These are phyloP conservation scores for Drosophila eohydei DNA, from an alignment of 2,888 invertebrate species.

Conservation along the genomic window DNA sequence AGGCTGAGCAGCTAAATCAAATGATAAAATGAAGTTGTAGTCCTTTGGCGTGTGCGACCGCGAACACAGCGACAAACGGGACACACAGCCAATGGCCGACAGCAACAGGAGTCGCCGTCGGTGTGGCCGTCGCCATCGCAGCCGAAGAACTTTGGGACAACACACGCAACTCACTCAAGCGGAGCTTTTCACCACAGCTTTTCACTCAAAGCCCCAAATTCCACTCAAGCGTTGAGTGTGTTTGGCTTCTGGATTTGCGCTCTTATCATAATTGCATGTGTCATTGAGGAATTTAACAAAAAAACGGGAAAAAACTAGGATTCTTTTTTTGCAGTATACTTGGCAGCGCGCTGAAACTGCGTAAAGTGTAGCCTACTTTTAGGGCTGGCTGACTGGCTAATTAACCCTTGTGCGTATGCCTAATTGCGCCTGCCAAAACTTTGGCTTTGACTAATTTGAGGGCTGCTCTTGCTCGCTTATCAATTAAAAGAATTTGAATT, in stretches of 20 bases:
- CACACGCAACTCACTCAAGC: neutral
- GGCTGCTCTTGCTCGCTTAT: slow-evolving; percentile 47
- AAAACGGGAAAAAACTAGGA: neutral
- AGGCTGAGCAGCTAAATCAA: slow-evolving; percentile 76
- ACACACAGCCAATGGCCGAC: slow-evolving; percentile 7
- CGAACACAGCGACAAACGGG: slow-evolving; percentile 22
- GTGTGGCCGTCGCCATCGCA: neutral
- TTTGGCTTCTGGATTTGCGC: slow-evolving; percentile 20
- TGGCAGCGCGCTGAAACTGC: slow-evolving; percentile 29
- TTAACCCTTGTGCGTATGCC: slow-evolving; percentile 45
- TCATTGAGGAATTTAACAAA: slow-evolving; percentile 11
- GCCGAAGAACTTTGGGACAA: slow-evolving; percentile 62
- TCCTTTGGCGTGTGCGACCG: slow-evolving; percentile 30
- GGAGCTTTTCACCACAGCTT: slow-evolving; percentile 55
- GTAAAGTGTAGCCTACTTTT: slow-evolving; percentile 45
- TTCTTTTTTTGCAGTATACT: slow-evolving; percentile 33
- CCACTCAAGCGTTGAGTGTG: slow-evolving; percentile 31
- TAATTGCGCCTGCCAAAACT: slow-evolving; percentile 34
- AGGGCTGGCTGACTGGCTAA: slow-evolving; percentile 18
- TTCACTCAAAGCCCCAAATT: slow-evolving; percentile 10
- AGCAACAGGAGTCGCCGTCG: slow-evolving; percentile 29
- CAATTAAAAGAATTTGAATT: slow-evolving; percentile 68
- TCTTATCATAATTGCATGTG: slow-evolving; percentile 41
- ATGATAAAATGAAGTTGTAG: slow-evolving; percentile 75
- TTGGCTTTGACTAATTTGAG: slow-evolving; percentile 35